These are phyloP conservation scores for Bibio marci DNA, from an alignment of 2,888 invertebrate genomes.

Conservation along the genomic window DNA sequence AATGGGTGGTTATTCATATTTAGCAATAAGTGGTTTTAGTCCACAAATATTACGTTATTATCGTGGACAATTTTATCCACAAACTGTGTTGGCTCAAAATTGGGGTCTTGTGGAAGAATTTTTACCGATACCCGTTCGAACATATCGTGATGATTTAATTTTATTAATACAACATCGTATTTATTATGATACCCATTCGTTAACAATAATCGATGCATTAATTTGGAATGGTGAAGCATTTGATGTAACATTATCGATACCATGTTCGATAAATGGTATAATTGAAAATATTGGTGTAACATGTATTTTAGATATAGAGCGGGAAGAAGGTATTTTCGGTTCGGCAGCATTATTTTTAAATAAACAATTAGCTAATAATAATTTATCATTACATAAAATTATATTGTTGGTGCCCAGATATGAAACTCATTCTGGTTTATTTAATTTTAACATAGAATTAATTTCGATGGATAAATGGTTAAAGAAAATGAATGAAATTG, in stretches of 20 bases:
- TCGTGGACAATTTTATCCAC: conserved; percentile 20
- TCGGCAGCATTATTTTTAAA: conserved; percentile 16
- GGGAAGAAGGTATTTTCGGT: conserved; percentile 21
- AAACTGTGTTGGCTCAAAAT: conserved; percentile 21
- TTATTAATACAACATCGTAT: conserved; percentile 28
- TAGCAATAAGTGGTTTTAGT: conserved; percentile 21
- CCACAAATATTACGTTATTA: conserved; percentile 24
- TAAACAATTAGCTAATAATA: too few relatives aligned
- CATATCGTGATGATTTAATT: conserved; percentile 27
- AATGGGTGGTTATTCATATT: conserved; percentile 26
- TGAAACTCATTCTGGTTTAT: conserved; percentile 21
- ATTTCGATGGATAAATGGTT: conserved; percentile 9
- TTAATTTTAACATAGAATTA: conserved; percentile 19
- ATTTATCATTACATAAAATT: too few relatives aligned
- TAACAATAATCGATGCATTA: conserved; percentile 23
- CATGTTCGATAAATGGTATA: conserved; percentile 17
- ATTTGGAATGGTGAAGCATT: conserved; percentile 29
- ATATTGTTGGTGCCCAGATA: conserved; percentile 22
- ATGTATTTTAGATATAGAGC: conserved; percentile 23
- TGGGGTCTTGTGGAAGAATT: conserved; percentile 25
- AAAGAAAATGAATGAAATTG: background rate
- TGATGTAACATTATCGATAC: conserved; percentile 19
- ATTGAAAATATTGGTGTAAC: conserved; percentile 16
- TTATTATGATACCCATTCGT: conserved; percentile 20
- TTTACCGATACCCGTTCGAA: conserved; percentile 23